Evolutionary conservation across 2,888 invertebrate genomes (phyloP), one percentile per base, ranked within the genome.

Genomic region (Synergus umbraculus): DNA sequence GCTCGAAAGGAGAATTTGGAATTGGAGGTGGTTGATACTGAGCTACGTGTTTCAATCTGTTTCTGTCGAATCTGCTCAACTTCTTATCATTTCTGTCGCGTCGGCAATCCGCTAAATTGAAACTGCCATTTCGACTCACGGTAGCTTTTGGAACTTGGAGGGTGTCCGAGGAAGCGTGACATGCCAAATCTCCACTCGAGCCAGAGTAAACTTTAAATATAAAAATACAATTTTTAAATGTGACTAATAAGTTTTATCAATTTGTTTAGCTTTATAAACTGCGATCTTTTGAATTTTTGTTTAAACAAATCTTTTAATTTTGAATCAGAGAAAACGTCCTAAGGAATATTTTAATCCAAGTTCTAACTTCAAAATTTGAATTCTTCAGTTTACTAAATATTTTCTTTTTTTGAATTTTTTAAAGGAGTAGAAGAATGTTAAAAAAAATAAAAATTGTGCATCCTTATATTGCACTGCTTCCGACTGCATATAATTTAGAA

Each of bases 1-100:
- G 89, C 46, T 91, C 91, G 46, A 90, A 89, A 0, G 91, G 89
- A 12, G 89, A 88, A n/a, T 84, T 84, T 3, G 90, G 88, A 76
- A 91, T 89, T 1, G 92, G 92, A 8, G 93, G 92, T 12, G 94
- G 94, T 43, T 94, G 94, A 86, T 94, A 95, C 84, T 94, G 94
- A 2, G 93, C 92, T 0, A 93, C 94, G 77, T 94, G 93, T 88
- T 94, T 94, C 77, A 94, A 89, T 78, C 89, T 76, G 46, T 85
- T 87, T 77, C 88, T 86, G 29, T 85, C 85, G 3, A 58, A 79
- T 54, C 84, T 90, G 85, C 60, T 88, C 82, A 85, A 89, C 89
- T 85, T 89, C 90, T 93, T 93, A 83, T 94, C 94, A 80, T 89
- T 54, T 29, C 37, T 86, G 4, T 86, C 86, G n/a, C 81, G 78